Base-by-base conservation (phyloP, 2,797 vertebrate genomes). In the Orestias chungarensis region DNA sequence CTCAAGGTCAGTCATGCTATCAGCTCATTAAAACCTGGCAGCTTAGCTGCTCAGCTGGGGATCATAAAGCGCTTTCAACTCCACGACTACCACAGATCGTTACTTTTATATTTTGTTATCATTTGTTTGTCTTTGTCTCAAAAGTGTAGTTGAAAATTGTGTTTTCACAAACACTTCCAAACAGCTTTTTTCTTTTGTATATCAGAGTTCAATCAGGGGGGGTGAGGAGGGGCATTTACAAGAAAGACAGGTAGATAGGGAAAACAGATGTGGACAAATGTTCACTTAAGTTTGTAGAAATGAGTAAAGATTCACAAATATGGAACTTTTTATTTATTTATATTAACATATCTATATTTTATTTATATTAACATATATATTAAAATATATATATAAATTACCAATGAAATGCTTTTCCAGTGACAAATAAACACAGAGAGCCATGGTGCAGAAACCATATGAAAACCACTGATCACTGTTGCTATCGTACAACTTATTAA, bases 1-100 rank as follows among this genome's bases (percentile, higher is more conserved):
- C 25, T 70, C 67, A 74, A 72, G 77, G 79, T 71, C 18, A 44
- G 25, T 64, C 59, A 27, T 23, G 25, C n/a, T 50, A 64, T 79
- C 49, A 70, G 55, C 52, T 81, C 17, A 61, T 64, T 73, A 65
- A 27, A 50, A 59, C 43, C 46, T 38, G 66, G 57, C 25, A 61
- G 40, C 64, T 44, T 42, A n/a, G n/a, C 2, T 20, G 66, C 52
- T 64, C 18, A 52, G 12, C 14, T n/a, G 47, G 55, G 57, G 23
- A 52, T 68, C 83, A 64, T 57, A 68, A 79, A 71, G 27, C 12
- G 4, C 3, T 23, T 40, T 52, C 33, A 46, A 15, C 50, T 33
- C 35, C 25, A 12, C 12, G 6, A 59, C 10, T 29, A n/a, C n/a
- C 20, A 25, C 25, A 65, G 14, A 49, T 47, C 2, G 20, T 6